These are phyloP conservation scores for Pygathrix nemaeus DNA, from an alignment of 2,113 vertebrate species.

Conservation along the genomic window DNA sequence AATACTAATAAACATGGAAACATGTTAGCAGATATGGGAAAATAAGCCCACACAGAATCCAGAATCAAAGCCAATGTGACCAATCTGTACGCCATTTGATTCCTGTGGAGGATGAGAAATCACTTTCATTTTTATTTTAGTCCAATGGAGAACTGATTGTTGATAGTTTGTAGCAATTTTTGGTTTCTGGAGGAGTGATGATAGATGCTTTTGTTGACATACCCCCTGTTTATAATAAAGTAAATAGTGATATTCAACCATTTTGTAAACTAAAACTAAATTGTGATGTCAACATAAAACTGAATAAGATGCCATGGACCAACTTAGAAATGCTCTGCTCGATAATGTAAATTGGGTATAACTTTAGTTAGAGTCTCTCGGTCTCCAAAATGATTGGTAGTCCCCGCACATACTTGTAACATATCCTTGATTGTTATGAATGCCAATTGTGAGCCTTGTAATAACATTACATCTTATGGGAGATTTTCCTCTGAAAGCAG, in stretches of 20 bases:
- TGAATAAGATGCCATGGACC: not conserved
- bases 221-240: not conserved
- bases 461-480: not conserved
- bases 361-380: not conserved
- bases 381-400: not conserved
- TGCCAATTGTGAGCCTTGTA: not conserved
- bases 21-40: not conserved
- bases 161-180: not conserved
- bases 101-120: not conserved
- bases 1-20: not conserved
- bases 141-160: not conserved
- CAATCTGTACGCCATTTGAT: not conserved
- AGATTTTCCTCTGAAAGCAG: not conserved
- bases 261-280: not conserved
- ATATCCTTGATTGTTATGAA: not conserved
- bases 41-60: not conserved
- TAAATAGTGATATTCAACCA: not conserved
- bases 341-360: not conserved
- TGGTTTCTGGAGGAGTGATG: not conserved
- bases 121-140: not conserved
- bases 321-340: not conserved
- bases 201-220: not conserved
- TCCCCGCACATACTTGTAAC: not conserved
- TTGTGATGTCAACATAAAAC: not conserved
- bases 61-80: not conserved